A percentile compares a stretch with the other conserved stretches of the same genome.
Conservation (phyloP, 2,888 invertebrate genomes). For the Siphonodentalium dalli region DNA sequence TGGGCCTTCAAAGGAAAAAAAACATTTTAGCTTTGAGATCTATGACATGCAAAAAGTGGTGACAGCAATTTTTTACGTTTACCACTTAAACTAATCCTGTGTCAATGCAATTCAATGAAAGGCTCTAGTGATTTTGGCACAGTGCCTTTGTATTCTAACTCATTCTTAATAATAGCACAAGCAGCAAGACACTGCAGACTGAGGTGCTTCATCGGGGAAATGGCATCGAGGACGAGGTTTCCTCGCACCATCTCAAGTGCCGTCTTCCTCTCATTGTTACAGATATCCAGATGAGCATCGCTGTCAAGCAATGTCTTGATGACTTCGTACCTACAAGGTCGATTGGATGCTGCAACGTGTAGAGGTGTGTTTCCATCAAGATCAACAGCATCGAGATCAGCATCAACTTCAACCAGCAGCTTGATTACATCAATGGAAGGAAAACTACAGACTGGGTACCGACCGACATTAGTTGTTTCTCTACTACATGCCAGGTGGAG, state of each 20-base stretch:
- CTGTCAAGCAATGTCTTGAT: conserved; percentile 77
- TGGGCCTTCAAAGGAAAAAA: too few species aligned
- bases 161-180: conserved; percentile 75
- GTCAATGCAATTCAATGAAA: conserved; percentile 61
- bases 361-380: conserved; percentile 86
- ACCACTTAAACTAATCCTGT: too few species aligned
- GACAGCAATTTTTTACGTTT: too few species aligned
- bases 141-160: conserved; percentile 54
- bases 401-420: conserved; percentile 82
- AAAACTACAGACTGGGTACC: conserved; percentile 76
- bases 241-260: conserved; percentile 57
- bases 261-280: conserved; percentile 54
- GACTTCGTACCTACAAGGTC: conserved; percentile 77
- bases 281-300: conserved; percentile 85
- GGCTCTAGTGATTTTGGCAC: conserved; percentile 54
- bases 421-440: conserved; percentile 76
- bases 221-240: conserved; percentile 49
- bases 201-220: conserved; percentile 55
- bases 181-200: conserved; percentile 62
- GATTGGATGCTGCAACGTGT: conserved; percentile 79
- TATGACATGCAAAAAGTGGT: too few species aligned
- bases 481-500: conserved; percentile 83
- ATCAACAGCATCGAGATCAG: conserved; percentile 81
- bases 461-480: conserved; percentile 75
- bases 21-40: too few species aligned